Evolutionary conservation across 2,113 vertebrate genomes (phyloP).

Genomic region (Etheostoma cragini): DNA sequence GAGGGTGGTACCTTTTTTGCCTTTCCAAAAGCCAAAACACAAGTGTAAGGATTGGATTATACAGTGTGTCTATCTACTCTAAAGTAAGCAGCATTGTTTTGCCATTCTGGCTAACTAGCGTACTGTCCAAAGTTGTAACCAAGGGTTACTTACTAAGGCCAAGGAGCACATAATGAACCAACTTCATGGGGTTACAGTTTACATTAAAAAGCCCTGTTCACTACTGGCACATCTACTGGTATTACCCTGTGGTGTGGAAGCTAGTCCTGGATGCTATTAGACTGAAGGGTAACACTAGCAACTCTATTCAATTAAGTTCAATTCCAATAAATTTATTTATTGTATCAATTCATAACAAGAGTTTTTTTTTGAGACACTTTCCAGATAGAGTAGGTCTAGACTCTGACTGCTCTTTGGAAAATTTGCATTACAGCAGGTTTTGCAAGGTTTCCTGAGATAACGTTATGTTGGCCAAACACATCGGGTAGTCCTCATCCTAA

Average conservation of each 20-base stretch:
- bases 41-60: not conserved
- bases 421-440: no score
- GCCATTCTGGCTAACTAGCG: not conserved
- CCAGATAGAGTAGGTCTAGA: no score
- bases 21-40: not conserved
- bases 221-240: not conserved
- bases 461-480: not conserved
- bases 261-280: not conserved
- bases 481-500: not conserved
- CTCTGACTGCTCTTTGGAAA: no score
- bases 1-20: not conserved
- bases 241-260: not conserved
- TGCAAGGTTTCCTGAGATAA: no score
- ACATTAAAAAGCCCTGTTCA: not conserved
- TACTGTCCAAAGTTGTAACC: not conserved
- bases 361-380: no score
- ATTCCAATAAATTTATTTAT: no score
- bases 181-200: not conserved
- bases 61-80: not conserved
- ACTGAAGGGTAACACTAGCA: constrained; percentile 6
- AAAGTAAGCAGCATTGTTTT: not conserved
- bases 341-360: no score
- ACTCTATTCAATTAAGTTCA: no score
- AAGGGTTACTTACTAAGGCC: not conserved
- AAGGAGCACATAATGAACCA: not conserved